Conservation (phyloP, 2,888 invertebrate species). For the Oscheius onirici region DNA sequence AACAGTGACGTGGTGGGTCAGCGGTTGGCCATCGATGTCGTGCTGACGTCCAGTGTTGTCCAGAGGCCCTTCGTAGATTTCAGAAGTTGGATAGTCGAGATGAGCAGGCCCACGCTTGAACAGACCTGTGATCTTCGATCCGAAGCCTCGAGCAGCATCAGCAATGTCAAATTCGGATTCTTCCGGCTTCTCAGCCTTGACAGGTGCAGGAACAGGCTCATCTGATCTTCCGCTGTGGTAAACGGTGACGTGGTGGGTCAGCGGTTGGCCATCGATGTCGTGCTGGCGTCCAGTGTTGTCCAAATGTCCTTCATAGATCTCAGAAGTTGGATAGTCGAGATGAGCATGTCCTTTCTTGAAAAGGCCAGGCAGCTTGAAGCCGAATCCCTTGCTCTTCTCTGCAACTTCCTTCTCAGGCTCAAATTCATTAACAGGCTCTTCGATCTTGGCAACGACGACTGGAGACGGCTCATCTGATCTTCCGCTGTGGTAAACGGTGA, state of each 20-base stretch:
- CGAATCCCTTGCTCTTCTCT: constrained; percentile 5
- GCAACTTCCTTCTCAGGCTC: constrained; percentile 38
- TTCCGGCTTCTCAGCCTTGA: constrained; percentile 22
- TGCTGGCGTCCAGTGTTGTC: constrained; percentile 37
- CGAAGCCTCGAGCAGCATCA: constrained; percentile 34
- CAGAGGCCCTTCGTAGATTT: constrained; percentile 44
- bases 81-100: constrained; percentile 46
- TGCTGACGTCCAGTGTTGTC: constrained; percentile 35
- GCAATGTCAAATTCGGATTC: constrained; percentile 18
- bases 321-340: constrained; percentile 44
- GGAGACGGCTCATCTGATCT: constrained; percentile 34
- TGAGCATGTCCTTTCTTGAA: constrained; percentile 36
- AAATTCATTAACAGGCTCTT: neutral
- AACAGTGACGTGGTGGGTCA: constrained; percentile 42
- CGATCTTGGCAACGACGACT: neutral
- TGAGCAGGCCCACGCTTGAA: constrained; percentile 49
- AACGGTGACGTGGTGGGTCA: constrained; percentile 39
- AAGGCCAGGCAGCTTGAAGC: constrained; percentile 35
- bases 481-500: constrained; percentile 41
- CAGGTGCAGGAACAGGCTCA: constrained; percentile 31
- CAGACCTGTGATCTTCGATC: constrained; percentile 39
- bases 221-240: constrained; percentile 35
- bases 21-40: constrained; percentile 42
- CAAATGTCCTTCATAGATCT: constrained; percentile 38
- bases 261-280: constrained; percentile 45